Percentiles rank a stretch among this genome's conserved stretches.
These are phyloP conservation scores for Aplysia californica DNA, from an alignment of 1,140 invertebrate species.

Conservation along the genomic window DNA sequence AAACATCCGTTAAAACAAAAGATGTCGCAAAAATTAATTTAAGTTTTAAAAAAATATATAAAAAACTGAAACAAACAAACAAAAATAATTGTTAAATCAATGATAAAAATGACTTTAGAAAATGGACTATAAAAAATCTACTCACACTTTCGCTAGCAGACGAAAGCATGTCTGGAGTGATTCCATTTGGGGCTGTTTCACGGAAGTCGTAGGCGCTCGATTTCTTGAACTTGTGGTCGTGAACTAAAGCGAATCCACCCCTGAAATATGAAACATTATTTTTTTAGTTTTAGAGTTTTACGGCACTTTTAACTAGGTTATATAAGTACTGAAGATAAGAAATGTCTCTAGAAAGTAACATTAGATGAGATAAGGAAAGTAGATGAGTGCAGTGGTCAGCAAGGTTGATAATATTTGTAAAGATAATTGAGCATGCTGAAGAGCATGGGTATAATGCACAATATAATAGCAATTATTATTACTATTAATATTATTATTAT, in stretches of 20 bases:
- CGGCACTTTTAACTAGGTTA: too few relatives aligned
- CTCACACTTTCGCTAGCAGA: neutral
- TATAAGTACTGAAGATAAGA: too few relatives aligned
- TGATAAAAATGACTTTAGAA: neutral
- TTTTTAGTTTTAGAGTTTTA: too few relatives aligned
- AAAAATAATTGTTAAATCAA: neutral
- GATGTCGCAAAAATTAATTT: neutral
- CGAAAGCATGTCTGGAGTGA: slow-evolving; percentile 37
- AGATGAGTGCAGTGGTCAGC: too few relatives aligned
- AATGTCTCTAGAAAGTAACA: too few relatives aligned
- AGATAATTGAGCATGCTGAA: too few relatives aligned
- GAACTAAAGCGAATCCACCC: slow-evolving; percentile 79
- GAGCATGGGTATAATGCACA: too few relatives aligned
- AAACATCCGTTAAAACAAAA: neutral
- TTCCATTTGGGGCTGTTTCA: slow-evolving; percentile 53
- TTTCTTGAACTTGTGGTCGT: slow-evolving; percentile 73
- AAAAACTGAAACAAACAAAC: neutral
- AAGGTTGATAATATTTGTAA: too few relatives aligned
- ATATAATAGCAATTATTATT: too few relatives aligned
- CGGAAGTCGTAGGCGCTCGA: slow-evolving; percentile 57
- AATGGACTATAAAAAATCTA: neutral
- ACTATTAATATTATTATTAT: too few relatives aligned
- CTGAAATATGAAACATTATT: too few relatives aligned
- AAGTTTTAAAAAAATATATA: neutral
- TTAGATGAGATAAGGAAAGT: too few relatives aligned